Base-by-base conservation (phyloP, 2,113 vertebrate genomes). In the Danionella cerebrum region DNA sequence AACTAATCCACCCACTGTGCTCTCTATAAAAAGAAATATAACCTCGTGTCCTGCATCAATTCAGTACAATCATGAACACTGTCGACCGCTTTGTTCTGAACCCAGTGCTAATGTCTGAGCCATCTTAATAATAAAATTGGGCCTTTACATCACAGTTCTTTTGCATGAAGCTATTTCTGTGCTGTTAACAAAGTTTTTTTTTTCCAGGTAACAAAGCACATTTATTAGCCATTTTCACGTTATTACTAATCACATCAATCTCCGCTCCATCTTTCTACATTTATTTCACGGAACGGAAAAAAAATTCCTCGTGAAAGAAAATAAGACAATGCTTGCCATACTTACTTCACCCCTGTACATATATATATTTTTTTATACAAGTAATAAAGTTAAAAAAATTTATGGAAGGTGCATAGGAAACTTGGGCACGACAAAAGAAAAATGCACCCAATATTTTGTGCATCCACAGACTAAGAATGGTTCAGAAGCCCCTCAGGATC, bases 131-230 rank as follows among this genome's bases (percentile, higher is more conserved):
- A 41, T 39, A 9, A 22, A 29, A 55, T 41, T 8, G 3, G 38
- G 59, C 18, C 35, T 29, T 51, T 44, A 60, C 36, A 45, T 27
- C 41, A 60, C 57, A 51, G 57, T 13, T 35, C 44, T 68, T 59
- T 24, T 69, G 54, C 67, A 69, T 27, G n/a, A 41, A 59, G 12
- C 33, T 16, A 59, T 51, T 69, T 59, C 16, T 36, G 33, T 31
- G 45, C 12, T 31, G 58, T 58, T 69, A 59, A 68, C 58, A 42
- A 68, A 58, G 54, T 69, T 53, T 54, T 29, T 60, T 21, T 41
- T 21, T 21, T 57, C 33, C 54, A 69, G 58, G 39, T 59, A 50
- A 50, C 44, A 60, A 39, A 59, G 24, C 9, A 1, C 13, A 12
- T 51, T 48, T 41, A 41, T 31, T 69, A 54, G 42, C 44, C 54